These are phyloP conservation scores for Phania funesta DNA, from an alignment of 2,888 invertebrate genomes.

Conservation along the genomic window DNA sequence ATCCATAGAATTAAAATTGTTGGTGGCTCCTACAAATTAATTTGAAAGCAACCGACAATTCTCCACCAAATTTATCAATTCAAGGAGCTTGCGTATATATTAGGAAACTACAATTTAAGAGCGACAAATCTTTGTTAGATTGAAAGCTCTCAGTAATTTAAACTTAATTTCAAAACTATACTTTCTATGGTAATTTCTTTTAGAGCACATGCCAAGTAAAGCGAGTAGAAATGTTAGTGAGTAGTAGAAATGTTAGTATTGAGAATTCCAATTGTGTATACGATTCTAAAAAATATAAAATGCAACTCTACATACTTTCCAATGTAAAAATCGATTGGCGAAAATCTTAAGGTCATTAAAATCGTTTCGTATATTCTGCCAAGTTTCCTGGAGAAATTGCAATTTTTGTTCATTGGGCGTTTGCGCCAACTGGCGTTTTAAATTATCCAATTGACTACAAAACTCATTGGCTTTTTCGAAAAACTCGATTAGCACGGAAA, in stretches of 20 bases:
- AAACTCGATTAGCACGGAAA: slow-evolving; percentile 86
- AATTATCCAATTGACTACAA: slow-evolving; percentile 84
- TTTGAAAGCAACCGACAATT: too few species aligned
- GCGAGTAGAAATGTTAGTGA: background rate
- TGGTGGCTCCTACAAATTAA: too few species aligned
- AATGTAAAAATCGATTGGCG: slow-evolving; percentile 84
- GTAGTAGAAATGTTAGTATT: background rate
- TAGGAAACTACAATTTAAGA: too few species aligned
- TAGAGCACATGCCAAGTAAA: slow-evolving; percentile 1
- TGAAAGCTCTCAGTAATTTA: too few species aligned
- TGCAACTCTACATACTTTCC: slow-evolving; percentile 78
- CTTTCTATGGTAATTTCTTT: background rate
- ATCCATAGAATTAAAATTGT: too few species aligned
- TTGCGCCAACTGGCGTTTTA: slow-evolving; percentile 83
- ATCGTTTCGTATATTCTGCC: slow-evolving; percentile 84
- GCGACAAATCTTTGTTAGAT: too few species aligned
- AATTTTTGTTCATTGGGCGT: slow-evolving; percentile 83
- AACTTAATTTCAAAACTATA: too few species aligned
- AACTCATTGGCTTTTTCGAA: slow-evolving; percentile 86
- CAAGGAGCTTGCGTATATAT: too few species aligned
- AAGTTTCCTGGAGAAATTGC: slow-evolving; percentile 80
- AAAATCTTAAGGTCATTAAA: slow-evolving; percentile 85
- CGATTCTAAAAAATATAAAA: background rate
- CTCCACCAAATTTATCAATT: too few species aligned
- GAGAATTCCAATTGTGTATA: slow-evolving; percentile 62